Evolutionary conservation across 2,113 vertebrate genomes (phyloP), one percentile per base, ranked within the genome.

Genomic region (Polyodon spathula): DNA sequence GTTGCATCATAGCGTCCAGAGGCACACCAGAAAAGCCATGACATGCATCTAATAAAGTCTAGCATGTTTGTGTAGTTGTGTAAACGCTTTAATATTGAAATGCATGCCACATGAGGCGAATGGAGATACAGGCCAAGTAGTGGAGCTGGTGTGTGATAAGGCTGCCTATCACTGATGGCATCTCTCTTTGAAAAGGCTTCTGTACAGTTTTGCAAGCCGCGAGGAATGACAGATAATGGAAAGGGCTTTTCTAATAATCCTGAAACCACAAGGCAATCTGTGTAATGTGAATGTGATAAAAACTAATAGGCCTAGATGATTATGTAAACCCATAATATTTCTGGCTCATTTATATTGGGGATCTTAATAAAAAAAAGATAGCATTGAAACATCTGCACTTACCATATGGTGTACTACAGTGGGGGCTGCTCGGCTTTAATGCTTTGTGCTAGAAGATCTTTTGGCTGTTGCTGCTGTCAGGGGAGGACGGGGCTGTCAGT

Each of bases 361-460:
- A 15, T 48, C 57, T 64, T 42, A 61, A 46, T 66, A 56, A 66
- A 39, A 27, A 27, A 27, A 27, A 27, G 27, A 27, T 27, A 27
- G 27, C 27, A 27, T 3, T 3, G 62, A 39, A 67, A 56, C 63
- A 58, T 65, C 63, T 62, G 43, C 39, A 56, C 48, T 48, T 37
- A 39, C 59, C 50, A 52, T 61, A 55, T 59, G 56, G 42, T 61
- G 38, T 12, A 12, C 27, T 27, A 15, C 56, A 15, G 59, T 12
- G 15, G 8, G 12, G 11, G 5, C 6, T 10, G 4, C 14, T n/a
- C n/a, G 27, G 27, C 27, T 27, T 27, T 27, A 27, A 27, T 27
- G 27, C 27, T 27, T 27, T 27, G 27, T 27, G 27, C 27, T 27
- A 3, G 27, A 27, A 27, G 27, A 27, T 27, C 27, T 27, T 27